Percentiles rank a stretch among this genome's conserved stretches.
Conservation (phyloP, 2,113 vertebrate species). For the Xiphophorus hellerii region DNA sequence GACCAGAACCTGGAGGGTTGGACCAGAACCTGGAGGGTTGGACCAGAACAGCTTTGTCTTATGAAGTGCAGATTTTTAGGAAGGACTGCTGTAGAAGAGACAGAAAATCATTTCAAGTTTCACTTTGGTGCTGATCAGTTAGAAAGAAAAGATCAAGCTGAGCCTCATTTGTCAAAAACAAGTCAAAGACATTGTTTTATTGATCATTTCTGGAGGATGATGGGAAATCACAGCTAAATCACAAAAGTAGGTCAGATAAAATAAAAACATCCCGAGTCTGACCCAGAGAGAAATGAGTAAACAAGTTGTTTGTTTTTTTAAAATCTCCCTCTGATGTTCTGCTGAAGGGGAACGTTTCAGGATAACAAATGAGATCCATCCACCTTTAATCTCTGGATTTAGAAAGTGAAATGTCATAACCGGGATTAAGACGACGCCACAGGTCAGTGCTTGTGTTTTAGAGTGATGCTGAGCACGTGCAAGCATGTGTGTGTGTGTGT, state of each 20-base stretch:
- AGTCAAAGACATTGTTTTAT: too few species aligned
- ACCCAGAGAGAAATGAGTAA: background rate
- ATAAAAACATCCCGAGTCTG: background rate
- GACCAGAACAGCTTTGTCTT: too few species aligned
- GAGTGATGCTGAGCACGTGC: background rate
- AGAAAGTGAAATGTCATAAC: constrained; percentile 20
- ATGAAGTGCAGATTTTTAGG: too few species aligned
- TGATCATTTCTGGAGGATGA: too few species aligned
- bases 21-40: too few species aligned
- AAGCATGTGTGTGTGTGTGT: constrained; percentile 22
- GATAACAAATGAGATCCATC: background rate
- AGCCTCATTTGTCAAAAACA: too few species aligned
- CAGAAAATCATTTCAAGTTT: too few species aligned
- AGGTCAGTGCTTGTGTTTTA: constrained; percentile 5
- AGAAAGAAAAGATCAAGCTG: too few species aligned
- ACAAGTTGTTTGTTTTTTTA: background rate
- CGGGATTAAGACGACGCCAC: constrained; percentile 29
- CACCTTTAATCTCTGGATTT: constrained; percentile 32
- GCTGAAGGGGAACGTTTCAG: background rate
- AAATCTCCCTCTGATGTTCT: background rate
- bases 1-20: too few species aligned
- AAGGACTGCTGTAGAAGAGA: too few species aligned
- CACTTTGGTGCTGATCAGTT: too few species aligned
- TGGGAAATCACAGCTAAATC: too few species aligned
- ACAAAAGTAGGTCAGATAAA: background rate